Evolutionary conservation across 2,113 vertebrate species (phyloP).

Genomic region (Blennius ocellaris): DNA sequence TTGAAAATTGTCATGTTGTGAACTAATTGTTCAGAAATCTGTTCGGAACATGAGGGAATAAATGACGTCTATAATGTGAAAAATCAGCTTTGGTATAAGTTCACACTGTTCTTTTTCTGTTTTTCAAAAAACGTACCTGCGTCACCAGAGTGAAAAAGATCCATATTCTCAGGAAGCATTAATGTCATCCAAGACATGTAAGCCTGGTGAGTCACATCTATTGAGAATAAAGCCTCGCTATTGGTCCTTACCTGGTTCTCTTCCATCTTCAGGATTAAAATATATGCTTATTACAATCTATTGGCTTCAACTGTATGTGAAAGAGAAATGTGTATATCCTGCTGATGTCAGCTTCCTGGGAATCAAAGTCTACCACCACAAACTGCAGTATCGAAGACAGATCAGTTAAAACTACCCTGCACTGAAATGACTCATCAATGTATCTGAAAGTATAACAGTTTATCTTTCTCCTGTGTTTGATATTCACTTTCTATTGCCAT

Average conservation of each 20-base stretch:
- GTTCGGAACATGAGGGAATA: background rate
- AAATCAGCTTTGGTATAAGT: background rate
- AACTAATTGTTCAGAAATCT: background rate
- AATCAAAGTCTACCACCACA: conserved; percentile 1
- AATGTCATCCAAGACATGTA: conserved; percentile 3
- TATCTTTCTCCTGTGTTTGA: too few species aligned
- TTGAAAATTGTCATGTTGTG: background rate
- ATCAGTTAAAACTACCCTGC: conserved; percentile 25
- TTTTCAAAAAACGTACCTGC: background rate
- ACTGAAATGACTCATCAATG: conserved; percentile 24
- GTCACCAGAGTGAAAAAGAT: background rate
- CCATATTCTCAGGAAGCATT: conserved; percentile 1
- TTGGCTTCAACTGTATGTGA: conserved; percentile 5
- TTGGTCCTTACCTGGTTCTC: background rate
- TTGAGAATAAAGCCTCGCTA: conserved; percentile 2
- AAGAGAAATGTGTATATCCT: background rate
- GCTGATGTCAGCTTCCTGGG: background rate
- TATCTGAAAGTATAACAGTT: background rate
- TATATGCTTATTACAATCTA: conserved; percentile 1
- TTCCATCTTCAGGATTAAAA: background rate
- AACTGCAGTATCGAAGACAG: conserved; percentile 11
- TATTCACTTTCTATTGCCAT: too few species aligned
- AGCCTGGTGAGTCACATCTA: conserved; percentile 6
- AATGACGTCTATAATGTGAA: background rate
- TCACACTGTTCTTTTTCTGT: background rate